A percentile compares a stretch with the other conserved stretches of the same genome.
Conservation (phyloP, 2,888 invertebrate species). For the Choreutis nemorana region DNA sequence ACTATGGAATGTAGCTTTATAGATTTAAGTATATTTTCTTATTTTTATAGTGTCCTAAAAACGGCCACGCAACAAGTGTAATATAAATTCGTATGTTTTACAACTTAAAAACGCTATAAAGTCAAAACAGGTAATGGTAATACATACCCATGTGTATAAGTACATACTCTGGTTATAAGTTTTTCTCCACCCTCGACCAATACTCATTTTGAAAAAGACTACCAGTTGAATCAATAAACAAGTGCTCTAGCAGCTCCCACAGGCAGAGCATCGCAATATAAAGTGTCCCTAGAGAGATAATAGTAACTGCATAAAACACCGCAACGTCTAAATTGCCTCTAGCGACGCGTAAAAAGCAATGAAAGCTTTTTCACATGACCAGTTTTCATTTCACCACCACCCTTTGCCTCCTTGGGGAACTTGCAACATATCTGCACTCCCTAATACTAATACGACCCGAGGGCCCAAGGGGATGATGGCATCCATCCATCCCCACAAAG, state of each 20-base stretch:
- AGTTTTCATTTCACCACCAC: conserved; percentile 53
- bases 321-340: conserved; percentile 55
- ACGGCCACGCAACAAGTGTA: no score
- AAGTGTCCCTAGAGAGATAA: no score
- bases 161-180: no score
- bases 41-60: no score
- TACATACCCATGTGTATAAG: no score
- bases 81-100: no score
- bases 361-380: conserved; percentile 62
- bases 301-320: conserved; percentile 41
- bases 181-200: no score
- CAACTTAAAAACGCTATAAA: no score
- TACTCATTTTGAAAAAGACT: conserved; percentile 19
- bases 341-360: conserved; percentile 61
- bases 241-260: conserved; percentile 26
- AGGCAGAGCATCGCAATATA: conserved; percentile 27
- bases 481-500: conserved; percentile 21
- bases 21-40: no score
- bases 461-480: conserved; percentile 32
- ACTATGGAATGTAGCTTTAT: no score
- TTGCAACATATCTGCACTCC: conserved; percentile 53
- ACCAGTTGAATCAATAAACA: conserved; percentile 29
- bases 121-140: no score
- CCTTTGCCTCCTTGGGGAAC: conserved; percentile 55
- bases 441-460: no score